Base-by-base conservation (phyloP, 2,888 invertebrate species). In the Drosophila kokeensis region DNA sequence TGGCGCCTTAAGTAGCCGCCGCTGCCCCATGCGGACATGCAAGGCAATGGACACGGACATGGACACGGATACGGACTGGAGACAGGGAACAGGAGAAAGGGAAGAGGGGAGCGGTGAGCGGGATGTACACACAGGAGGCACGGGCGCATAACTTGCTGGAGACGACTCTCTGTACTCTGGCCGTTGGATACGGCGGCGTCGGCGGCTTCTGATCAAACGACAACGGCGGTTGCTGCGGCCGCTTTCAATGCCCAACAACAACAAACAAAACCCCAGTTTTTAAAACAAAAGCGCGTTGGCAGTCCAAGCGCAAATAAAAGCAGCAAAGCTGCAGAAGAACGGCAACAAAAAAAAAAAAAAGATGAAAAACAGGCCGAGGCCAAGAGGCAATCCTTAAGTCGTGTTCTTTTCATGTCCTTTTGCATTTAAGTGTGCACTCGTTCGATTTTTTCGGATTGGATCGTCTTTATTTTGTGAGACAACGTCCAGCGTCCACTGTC, bases 361-460 rank as follows among this genome's bases (percentile, higher is more conserved):
- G 10, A 48, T 11, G 29, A n/a, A 21, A 21, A 8, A 57, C 55
- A 36, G 30, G 50, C 49, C 52, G 65, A 40, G 36, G 54, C 48
- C 36, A 42, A 40, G 59, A 60, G 81, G 79, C 83, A 79, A 83
- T 86, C 87, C 87, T 87, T 87, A 78, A 87, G 81, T 88, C 84
- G 87, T 87, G 82, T 88, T 88, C 79, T 87, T 79, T 84, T 87
- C 89, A 81, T 87, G 87, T 88, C 87, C 87, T 87, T 87, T 84
- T 87, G 84, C 87, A 87, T 87, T 87, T 87, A 81, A 88, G 87
- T 87, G 89, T 82, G 84, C 87, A 87, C 76, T 86, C 83, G 82
- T 81, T 88, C 82, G 82, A 79, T 77, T 79, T 82, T 75, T 76
- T 67, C 61, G 87, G 76, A 81, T 80, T 82, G 85, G 85, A 82